Evolutionary conservation across 2,797 vertebrate genomes (phyloP).

Genomic region (Ispidina lecontei): DNA sequence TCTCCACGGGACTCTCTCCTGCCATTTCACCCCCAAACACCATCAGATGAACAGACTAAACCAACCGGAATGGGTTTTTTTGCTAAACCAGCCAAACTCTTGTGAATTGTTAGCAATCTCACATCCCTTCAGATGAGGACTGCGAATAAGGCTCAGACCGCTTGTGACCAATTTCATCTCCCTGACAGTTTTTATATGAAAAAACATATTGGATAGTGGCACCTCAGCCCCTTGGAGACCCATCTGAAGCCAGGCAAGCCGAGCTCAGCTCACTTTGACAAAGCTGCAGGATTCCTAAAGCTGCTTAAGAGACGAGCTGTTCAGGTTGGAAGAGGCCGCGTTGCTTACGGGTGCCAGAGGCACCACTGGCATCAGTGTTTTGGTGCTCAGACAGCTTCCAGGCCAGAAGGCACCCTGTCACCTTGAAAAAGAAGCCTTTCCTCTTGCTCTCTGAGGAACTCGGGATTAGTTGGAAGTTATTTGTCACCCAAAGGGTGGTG

Average conservation of each 20-base stretch:
- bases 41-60: neutral
- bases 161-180: neutral
- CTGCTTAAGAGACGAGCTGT: neutral
- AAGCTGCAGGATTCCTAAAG: neutral
- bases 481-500: neutral
- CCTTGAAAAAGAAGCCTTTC: neutral
- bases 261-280: neutral
- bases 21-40: neutral
- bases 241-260: neutral
- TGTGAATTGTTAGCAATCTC: neutral
- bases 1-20: neutral
- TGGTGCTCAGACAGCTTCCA: neutral
- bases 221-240: neutral
- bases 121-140: neutral
- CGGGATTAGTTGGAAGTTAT: neutral
- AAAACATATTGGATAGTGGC: neutral
- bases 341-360: neutral
- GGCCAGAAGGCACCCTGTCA: neutral
- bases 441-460: neutral
- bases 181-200: neutral
- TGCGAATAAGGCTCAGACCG: neutral
- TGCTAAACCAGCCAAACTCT: neutral
- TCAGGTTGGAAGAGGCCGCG: rapidly evolving
- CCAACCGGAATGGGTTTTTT: rapidly evolving
- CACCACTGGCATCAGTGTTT: rapidly evolving